These are phyloP conservation scores for Clupea harengus DNA, from an alignment of 2,113 vertebrate genomes.

Conservation along the genomic window DNA sequence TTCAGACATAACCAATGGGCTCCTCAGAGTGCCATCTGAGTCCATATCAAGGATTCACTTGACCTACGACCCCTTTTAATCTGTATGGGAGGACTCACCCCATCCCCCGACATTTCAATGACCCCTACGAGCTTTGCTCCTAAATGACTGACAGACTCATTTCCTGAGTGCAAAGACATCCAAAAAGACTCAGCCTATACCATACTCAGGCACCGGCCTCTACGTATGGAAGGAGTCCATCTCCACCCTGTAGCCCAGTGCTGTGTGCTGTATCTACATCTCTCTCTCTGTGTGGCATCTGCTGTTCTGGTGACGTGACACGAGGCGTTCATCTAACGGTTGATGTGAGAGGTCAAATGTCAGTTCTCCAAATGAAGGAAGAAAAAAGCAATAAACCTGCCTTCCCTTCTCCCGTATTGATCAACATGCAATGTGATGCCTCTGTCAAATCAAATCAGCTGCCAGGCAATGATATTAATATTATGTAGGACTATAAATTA, in stretches of 20 bases:
- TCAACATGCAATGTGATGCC: not conserved
- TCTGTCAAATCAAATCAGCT: not conserved
- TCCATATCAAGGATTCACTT: constrained; percentile 9
- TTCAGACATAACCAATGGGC: too few species aligned
- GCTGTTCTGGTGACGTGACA: not conserved
- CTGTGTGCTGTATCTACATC: not conserved
- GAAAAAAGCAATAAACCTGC: not conserved
- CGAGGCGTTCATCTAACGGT: not conserved
- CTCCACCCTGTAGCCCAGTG: not conserved
- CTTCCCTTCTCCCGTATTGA: not conserved
- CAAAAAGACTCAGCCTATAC: constrained; percentile 27
- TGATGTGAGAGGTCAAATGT: not conserved
- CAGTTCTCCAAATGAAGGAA: not conserved
- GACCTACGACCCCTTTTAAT: constrained; percentile 33
- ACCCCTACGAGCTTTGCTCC: constrained; percentile 7
- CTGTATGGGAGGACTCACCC: constrained; percentile 33
- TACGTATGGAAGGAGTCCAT: not conserved
- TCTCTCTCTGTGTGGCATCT: not conserved
- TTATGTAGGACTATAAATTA: not conserved
- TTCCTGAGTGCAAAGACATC: constrained; percentile 54
- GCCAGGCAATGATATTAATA: not conserved
- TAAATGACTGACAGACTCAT: constrained; percentile 56
- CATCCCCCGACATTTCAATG: constrained; percentile 28
- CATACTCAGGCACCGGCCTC: not conserved
- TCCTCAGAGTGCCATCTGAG: not conserved